These are phyloP conservation scores for Melanerpes formicivorus DNA, from an alignment of 2,113 vertebrate species.

Conservation along the genomic window DNA sequence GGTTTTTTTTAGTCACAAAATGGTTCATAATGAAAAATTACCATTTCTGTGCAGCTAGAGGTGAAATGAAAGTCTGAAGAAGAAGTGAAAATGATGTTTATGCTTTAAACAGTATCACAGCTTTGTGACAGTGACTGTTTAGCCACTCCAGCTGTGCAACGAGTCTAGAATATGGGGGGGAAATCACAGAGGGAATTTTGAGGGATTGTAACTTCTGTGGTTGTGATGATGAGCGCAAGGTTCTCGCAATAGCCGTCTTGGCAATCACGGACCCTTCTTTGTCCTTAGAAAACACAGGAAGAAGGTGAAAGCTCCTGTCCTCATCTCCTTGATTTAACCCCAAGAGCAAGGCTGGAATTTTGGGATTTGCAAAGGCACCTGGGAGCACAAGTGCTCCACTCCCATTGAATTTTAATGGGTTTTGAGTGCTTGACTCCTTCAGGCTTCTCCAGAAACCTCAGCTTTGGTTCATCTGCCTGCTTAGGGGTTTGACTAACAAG, in stretches of 20 bases:
- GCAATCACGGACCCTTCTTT: not conserved
- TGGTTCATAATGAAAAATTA: not conserved
- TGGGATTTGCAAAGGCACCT: not conserved
- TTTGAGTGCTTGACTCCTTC: not conserved
- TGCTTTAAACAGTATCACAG: accelerated
- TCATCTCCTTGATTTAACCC: not conserved
- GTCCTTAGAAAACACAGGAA: not conserved
- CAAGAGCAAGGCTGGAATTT: not conserved
- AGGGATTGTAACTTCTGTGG: not conserved
- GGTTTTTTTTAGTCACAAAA: not conserved
- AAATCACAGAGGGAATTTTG: not conserved
- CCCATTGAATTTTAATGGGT: not conserved
- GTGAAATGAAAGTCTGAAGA: not conserved
- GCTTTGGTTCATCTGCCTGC: not conserved
- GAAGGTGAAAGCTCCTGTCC: not conserved
- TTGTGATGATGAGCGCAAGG: not conserved
- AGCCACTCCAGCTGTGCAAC: accelerated
- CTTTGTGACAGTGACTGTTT: not conserved
- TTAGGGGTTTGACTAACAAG: not conserved
- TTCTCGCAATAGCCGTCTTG: not conserved
- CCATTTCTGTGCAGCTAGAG: not conserved
- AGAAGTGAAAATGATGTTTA: not conserved
- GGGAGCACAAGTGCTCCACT: accelerated
- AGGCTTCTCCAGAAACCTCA: not conserved
- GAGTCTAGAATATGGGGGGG: accelerated